Evolutionary conservation across 1,140 invertebrate genomes (phyloP).

Genomic region (Hylyphantes graminicola): DNA sequence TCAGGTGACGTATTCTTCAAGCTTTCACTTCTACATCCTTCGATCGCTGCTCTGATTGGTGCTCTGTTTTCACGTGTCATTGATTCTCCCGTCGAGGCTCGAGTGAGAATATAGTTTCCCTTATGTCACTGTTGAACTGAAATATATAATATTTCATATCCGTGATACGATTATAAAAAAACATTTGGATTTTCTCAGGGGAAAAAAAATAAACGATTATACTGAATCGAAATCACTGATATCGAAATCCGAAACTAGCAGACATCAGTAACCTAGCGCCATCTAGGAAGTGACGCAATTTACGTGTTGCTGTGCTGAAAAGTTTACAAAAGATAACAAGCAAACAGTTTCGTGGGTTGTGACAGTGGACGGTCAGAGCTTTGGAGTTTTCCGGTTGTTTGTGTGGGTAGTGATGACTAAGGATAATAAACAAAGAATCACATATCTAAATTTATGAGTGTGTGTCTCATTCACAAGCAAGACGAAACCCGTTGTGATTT

Average conservation of each 20-base stretch:
- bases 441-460: not conserved
- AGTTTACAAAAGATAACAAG: not conserved
- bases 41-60: no score
- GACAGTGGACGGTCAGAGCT: not conserved
- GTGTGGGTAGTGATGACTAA: constrained; percentile 43
- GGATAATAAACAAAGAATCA: not conserved
- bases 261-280: constrained; percentile 20
- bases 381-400: not conserved
- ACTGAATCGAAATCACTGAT: not conserved
- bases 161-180: no score
- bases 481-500: not conserved
- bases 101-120: no score
- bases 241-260: constrained; percentile 16
- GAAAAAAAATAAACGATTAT: no score
- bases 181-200: no score
- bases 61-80: no score
- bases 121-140: no score
- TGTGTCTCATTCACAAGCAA: not conserved
- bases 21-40: no score
- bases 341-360: constrained; percentile 1
- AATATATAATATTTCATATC: no score
- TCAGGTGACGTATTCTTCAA: no score
- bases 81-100: no score
- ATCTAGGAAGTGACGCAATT: constrained; percentile 41
- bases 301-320: constrained; percentile 6